A percentile compares a stretch with the other conserved stretches of the same genome.
phyloP scores from a whole-genome alignment of 2,113 vertebrate genomes.

The Aix galericulata region DNA sequence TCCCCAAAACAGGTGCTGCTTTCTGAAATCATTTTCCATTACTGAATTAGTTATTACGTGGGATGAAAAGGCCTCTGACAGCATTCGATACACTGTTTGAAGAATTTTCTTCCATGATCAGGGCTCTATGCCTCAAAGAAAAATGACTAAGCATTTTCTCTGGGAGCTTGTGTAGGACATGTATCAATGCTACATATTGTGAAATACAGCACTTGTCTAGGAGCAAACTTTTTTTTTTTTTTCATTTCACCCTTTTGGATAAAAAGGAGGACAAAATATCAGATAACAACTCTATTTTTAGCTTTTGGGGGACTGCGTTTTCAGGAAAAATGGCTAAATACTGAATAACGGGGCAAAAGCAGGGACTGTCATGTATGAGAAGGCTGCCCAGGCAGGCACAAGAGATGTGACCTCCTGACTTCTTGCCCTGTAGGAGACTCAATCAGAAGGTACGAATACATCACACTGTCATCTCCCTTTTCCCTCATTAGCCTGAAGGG shows the following conservation, averaged over 20 bases:
- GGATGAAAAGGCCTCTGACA: neutral
- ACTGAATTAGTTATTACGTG: neutral
- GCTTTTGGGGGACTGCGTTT: neutral
- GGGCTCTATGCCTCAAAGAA: neutral
- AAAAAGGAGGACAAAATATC: neutral
- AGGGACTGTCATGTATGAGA: neutral
- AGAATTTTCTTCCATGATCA: neutral
- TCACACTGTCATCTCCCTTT: conserved; percentile 24
- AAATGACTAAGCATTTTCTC: neutral
- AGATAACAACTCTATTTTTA: conserved; percentile 45
- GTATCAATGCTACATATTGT: neutral
- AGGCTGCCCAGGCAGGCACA: neutral
- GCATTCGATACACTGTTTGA: neutral
- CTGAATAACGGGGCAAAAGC: neutral
- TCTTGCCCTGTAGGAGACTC: neutral
- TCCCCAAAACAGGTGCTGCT: neutral
- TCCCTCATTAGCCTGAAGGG: conserved; percentile 24
- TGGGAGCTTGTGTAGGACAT: neutral
- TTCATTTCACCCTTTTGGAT: conserved; percentile 1
- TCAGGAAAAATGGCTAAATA: conserved; percentile 19
- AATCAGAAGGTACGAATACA: conserved; percentile 41
- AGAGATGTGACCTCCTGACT: conserved; percentile 34
- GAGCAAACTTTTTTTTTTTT: neutral
- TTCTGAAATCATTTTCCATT: neutral
- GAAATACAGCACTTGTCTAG: neutral